Base-by-base conservation (phyloP, 2,797 vertebrate species). In the Xyrichtys novacula region DNA sequence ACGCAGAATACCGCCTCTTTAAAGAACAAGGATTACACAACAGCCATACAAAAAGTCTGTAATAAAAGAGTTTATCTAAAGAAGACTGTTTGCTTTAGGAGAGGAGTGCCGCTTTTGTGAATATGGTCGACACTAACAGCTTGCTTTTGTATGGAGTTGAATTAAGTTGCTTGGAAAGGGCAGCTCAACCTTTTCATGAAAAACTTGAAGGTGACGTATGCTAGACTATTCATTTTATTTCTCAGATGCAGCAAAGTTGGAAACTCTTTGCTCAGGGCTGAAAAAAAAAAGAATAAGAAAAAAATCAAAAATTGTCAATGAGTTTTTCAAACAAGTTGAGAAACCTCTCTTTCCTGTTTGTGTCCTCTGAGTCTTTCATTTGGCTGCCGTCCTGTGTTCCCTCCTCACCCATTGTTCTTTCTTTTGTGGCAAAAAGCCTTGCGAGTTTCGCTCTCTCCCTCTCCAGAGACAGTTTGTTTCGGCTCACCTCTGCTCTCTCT, bases 271-370 rank as follows among this genome's bases (percentile, higher is more conserved):
- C 28, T 42, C 15, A 7, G 38, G n/a, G 32, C 8, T 38, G 17
- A 44, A 19, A n/a, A 49, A 3, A 44, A 11, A n/a, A 49, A 5
- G 47, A 15, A 19, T 7, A 20, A 1, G 3, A 1, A 4, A 14
- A 1, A 3, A 53, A 56, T 91, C 65, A 93, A 65, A 93, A 76
- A 50, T 79, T 76, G 57, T 92, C 85, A 23, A 91, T 64, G 14
- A 92, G 85, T 78, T 87, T 92, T 79, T 93, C 90, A 73, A 93
- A 91, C 47, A 92, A 73, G 58, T 59, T 65, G 14, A 92, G 87
- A 44, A 92, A 88, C 14, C 74, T 79, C 44, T 91, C 85, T 60
- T 80, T 92, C 63, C 84, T 90, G 48, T 91, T 81, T 29, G 38
- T 46, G 4, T 64, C 43, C 0, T 75, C 75, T 0, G 65, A 64